Percentiles rank a stretch among this genome's conserved stretches.
phyloP scores from a whole-genome alignment of 2,797 vertebrate species.

The Chelmon rostratus region DNA sequence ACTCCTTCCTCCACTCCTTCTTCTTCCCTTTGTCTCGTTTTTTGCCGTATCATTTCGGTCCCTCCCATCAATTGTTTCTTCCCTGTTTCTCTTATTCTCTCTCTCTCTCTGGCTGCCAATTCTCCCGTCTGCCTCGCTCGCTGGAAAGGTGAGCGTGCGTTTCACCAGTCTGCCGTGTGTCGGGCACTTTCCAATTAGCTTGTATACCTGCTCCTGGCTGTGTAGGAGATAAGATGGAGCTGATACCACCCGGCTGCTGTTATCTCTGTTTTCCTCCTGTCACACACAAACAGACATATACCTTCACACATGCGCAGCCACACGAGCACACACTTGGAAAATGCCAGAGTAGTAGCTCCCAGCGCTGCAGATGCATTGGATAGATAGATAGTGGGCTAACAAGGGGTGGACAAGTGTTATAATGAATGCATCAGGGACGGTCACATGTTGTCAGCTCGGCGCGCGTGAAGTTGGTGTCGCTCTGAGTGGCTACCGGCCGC shows the following conservation, averaged over 20 bases:
- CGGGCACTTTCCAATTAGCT: constrained; percentile 86
- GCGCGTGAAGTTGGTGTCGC: constrained; percentile 32
- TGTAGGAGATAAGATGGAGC: constrained; percentile 83
- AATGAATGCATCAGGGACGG: constrained; percentile 78
- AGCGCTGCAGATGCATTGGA: constrained; percentile 56
- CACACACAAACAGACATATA: constrained; percentile 73
- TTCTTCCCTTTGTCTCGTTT: constrained; percentile 69
- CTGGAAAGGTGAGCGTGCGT: constrained; percentile 70
- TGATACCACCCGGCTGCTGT: constrained; percentile 75
- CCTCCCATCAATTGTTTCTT: constrained; percentile 53
- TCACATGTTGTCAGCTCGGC: constrained; percentile 47
- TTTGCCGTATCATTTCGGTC: constrained; percentile 54
- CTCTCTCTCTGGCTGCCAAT: constrained; percentile 55
- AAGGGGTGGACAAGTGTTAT: constrained; percentile 69
- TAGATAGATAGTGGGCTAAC: constrained; percentile 66
- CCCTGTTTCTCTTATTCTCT: constrained; percentile 16
- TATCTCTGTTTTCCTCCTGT: constrained; percentile 83
- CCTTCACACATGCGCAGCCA: constrained; percentile 53
- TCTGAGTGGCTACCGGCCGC: constrained; percentile 16
- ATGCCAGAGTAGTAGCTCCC: constrained; percentile 54
- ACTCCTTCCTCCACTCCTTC: constrained; percentile 48
- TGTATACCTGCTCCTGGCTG: constrained; percentile 83
- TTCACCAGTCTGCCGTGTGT: constrained; percentile 69
- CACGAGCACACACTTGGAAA: constrained; percentile 42
- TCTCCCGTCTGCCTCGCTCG: constrained; percentile 49